These are phyloP conservation scores for Clytia hemisphaerica DNA, from an alignment of 30 jellyfish, hydroid and myxozoan genomes.

Conservation along the genomic window DNA sequence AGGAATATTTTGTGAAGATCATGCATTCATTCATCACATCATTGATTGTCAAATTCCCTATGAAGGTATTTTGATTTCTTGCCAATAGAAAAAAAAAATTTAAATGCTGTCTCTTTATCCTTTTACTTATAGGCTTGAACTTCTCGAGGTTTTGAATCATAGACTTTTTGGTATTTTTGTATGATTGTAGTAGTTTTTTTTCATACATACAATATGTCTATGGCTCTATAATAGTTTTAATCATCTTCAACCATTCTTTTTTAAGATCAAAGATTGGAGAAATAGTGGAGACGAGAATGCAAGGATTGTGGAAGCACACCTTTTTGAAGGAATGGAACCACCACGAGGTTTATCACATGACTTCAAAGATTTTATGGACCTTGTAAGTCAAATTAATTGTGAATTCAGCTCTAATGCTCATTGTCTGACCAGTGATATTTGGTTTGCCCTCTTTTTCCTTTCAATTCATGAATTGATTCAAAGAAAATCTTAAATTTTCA, in stretches of 20 bases:
- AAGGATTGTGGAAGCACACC: conserved; percentile 62
- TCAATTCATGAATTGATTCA: too few relatives aligned
- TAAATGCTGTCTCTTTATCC: too few relatives aligned
- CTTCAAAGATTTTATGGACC: conserved; percentile 53
- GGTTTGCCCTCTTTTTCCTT: too few relatives aligned
- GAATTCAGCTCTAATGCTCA: neutral
- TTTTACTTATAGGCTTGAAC: too few relatives aligned
- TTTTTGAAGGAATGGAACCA: conserved; percentile 60
- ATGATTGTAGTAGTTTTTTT: too few relatives aligned
- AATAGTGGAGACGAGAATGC: conserved; percentile 90
- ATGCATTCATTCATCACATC: conserved; percentile 58
- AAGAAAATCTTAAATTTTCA: too few relatives aligned
- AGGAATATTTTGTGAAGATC: conserved; percentile 66
- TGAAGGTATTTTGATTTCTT: conserved; percentile 45
- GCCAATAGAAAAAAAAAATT: too few relatives aligned
- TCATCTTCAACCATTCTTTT: neutral
- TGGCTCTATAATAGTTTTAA: too few relatives aligned
- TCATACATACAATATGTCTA: neutral
- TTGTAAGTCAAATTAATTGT: conserved; percentile 40
- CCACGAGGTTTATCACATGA: conserved; percentile 72
- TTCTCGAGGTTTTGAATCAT: too few relatives aligned
- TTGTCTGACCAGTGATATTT: too few relatives aligned
- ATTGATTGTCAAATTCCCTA: conserved; percentile 59
- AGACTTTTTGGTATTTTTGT: too few relatives aligned
- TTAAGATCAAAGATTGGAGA: conserved; percentile 74